Base-by-base conservation (phyloP, 2,888 invertebrate species). In the Amphipyra berbera region DNA sequence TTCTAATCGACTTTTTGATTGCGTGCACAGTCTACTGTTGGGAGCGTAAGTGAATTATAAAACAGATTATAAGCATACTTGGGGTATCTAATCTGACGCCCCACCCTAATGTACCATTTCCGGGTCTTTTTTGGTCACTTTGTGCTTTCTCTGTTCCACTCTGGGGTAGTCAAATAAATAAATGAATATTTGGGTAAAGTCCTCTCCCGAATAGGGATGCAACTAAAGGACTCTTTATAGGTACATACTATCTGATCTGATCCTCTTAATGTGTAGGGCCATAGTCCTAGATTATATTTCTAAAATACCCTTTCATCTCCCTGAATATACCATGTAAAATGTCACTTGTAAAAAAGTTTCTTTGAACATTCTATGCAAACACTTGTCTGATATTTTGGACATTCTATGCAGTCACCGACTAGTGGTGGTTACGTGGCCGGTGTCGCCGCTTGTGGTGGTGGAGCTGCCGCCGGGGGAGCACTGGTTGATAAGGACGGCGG, bases 1-100 rank as follows among this genome's bases (percentile, higher is more conserved):
- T 93, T 93, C 94, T 94, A 94, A 95, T 95, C 93, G 94, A 95
- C 93, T 95, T 95, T 94, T 94, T 93, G 94, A 95, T 94, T 94
- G 93, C 91, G 89, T 88, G 86, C 88, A 88, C 90, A 86, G 87
- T 89, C 85, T 88, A 61, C 87, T 86, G 83, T 86, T 85, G 79
- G 83, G 44, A 61, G 47, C 75, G 70, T 68, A 82, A 84, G 83
- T 86, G 89, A 88, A 76, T 76, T 76, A 72, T 73, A 65, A 70
- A 78, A 61, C 40, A 52, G 50, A 76, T 69, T 64, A 67, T 46
- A 56, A 53, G 47, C 56, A 57, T 59, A 59, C 58, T 57, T 66
- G 37, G 21, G 82, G 80, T 83, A 85, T 84, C 87, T 82, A 80
- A 82, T 41, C 13, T 44, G 30, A 41, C 49, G 37, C 3, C 38